A percentile compares a stretch with the other conserved stretches of the same genome.
Evolutionary conservation across 2,888 invertebrate species (phyloP).

Genomic region (Melanophora roralis): DNA sequence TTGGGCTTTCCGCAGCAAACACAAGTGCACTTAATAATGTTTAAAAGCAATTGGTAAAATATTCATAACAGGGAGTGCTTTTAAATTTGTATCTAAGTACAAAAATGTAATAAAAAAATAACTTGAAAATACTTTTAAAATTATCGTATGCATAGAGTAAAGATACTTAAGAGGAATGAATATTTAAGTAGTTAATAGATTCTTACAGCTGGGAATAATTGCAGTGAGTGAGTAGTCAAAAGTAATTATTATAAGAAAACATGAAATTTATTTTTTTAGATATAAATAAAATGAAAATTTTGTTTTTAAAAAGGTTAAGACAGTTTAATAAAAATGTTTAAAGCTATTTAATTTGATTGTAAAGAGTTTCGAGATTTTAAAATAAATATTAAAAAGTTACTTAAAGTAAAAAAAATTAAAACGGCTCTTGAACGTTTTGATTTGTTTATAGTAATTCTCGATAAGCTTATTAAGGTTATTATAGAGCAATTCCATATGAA

Average conservation of each 20-base stretch:
- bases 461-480: no score
- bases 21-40: slow-evolving; percentile 24
- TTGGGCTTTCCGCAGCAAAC: slow-evolving; percentile 6
- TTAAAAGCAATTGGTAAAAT: slow-evolving; percentile 27
- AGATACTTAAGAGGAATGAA: not conserved
- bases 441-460: no score
- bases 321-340: no score
- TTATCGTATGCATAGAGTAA: not conserved
- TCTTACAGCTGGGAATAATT: slow-evolving; percentile 36
- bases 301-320: not conserved
- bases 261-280: not conserved
- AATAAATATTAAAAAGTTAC: no score
- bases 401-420: no score
- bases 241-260: not conserved
- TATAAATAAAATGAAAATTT: not conserved
- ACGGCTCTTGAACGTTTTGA: no score
- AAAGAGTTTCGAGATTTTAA: no score
- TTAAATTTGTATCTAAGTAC: not conserved
- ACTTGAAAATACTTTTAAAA: not conserved
- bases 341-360: no score
- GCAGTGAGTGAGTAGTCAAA: not conserved
- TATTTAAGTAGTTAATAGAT: no score
- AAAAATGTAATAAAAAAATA: slow-evolving; percentile 3
- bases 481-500: no score
- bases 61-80: slow-evolving; percentile 48